A percentile compares a stretch with the other conserved stretches of the same genome.
These are phyloP conservation scores for Mus spretus DNA, from an alignment of 2,797 vertebrate species.

Conservation along the genomic window DNA sequence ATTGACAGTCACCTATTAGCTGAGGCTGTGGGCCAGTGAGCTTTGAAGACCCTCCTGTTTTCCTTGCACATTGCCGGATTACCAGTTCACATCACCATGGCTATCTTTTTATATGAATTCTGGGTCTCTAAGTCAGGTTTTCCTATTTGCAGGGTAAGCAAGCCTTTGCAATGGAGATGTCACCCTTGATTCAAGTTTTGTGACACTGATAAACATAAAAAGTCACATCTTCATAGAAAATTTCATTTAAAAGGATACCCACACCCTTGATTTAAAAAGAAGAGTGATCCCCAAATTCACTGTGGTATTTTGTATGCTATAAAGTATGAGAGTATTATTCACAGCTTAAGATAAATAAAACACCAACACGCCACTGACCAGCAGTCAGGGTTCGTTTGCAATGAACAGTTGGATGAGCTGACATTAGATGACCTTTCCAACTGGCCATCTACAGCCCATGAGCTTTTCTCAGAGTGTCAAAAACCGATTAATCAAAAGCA, in stretches of 20 bases:
- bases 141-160: not conserved
- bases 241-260: not conserved
- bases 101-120: too few species aligned
- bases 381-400: constrained; percentile 41
- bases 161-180: not conserved
- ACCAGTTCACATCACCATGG: not conserved
- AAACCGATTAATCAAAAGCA: constrained; percentile 59
- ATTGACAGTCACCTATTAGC: not conserved
- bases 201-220: constrained; percentile 32
- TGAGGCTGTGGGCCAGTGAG: not conserved
- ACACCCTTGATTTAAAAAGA: constrained; percentile 39
- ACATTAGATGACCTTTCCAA: constrained; percentile 76
- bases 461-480: constrained; percentile 51
- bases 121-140: not conserved
- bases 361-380: constrained; percentile 32
- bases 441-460: not conserved
- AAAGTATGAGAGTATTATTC: not conserved
- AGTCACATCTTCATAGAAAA: constrained; percentile 15
- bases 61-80: not conserved
- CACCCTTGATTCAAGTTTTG: not conserved
- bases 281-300: not conserved
- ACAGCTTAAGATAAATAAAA: constrained; percentile 60
- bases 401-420: constrained; percentile 25
- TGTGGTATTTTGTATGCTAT: not conserved
- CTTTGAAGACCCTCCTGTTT: not conserved